Evolutionary conservation across 2,797 vertebrate genomes (phyloP).

Genomic region (Poecile montanus): DNA sequence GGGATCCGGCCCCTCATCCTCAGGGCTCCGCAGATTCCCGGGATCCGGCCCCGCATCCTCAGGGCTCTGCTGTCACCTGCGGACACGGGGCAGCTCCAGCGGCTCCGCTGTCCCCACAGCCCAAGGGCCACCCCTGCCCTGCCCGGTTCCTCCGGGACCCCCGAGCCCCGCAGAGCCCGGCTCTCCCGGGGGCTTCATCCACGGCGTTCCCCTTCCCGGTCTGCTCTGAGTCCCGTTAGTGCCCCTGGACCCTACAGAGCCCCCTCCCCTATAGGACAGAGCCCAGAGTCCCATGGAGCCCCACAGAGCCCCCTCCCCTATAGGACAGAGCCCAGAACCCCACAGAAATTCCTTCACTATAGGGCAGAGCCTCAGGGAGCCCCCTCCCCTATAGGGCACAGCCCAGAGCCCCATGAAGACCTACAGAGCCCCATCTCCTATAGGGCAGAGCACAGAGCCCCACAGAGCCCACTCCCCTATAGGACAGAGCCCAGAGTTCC

Average conservation of each 20-base stretch:
- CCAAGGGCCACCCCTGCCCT: not conserved
- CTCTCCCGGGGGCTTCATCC: rapidly evolving
- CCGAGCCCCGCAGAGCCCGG: not conserved
- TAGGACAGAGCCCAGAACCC: rapidly evolving
- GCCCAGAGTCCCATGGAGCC: not conserved
- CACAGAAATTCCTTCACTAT: not conserved
- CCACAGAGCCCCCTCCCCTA: not conserved
- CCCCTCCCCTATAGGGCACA: not conserved
- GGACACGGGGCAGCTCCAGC: not conserved
- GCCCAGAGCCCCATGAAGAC: not conserved
- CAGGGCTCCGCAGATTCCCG: not conserved
- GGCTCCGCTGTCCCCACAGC: not conserved
- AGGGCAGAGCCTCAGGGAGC: rapidly evolving
- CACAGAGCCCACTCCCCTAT: rapidly evolving
- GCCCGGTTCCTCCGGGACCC: not conserved
- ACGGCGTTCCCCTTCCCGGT: rapidly evolving
- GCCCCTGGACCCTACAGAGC: no score
- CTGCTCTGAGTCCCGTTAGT: not conserved
- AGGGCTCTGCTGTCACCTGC: not conserved
- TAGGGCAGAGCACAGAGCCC: not conserved
- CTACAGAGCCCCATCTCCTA: rapidly evolving
- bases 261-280: not conserved
- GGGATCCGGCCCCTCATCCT: slow-evolving; percentile 15
- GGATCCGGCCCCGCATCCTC: slow-evolving; percentile 17
- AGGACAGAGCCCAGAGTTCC: rapidly evolving